Conservation (phyloP, 2,888 invertebrate species). For the Drosophila sordidapex region DNA sequence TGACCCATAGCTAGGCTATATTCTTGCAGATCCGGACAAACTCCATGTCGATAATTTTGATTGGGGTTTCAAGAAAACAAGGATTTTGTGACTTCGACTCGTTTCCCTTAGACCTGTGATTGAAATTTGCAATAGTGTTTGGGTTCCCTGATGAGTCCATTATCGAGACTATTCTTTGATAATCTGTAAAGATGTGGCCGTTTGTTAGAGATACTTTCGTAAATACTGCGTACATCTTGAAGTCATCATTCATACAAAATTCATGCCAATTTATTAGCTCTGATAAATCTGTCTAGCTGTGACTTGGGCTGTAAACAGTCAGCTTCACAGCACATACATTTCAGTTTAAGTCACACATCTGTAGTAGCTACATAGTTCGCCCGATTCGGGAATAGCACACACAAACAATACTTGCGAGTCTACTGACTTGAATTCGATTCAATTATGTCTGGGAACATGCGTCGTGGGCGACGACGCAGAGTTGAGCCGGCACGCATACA, state of each 20-base stretch:
- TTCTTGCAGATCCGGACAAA: too few relatives aligned
- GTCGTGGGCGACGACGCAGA: slow-evolving; percentile 32
- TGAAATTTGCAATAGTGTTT: too few relatives aligned
- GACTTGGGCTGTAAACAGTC: not conserved
- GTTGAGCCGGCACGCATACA: slow-evolving; percentile 41
- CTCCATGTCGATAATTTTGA: too few relatives aligned
- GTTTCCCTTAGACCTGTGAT: too few relatives aligned
- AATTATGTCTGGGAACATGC: slow-evolving; percentile 19
- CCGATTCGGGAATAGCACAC: slow-evolving; percentile 9
- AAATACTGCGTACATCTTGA: too few relatives aligned
- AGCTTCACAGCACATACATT: slow-evolving; percentile 29
- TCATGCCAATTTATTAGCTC: not conserved
- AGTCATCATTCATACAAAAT: not conserved
- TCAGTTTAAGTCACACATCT: slow-evolving; percentile 36
- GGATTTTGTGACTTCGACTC: too few relatives aligned
- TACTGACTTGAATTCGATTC: not conserved
- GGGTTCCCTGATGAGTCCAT: too few relatives aligned
- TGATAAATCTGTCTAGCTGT: slow-evolving; percentile 9
- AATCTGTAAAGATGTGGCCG: too few relatives aligned
- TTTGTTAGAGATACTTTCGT: too few relatives aligned
- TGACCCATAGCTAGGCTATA: too few relatives aligned
- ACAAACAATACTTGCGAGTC: not conserved
- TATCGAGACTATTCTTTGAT: too few relatives aligned
- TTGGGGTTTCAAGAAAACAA: not conserved
- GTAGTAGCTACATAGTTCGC: slow-evolving; percentile 14